Evolutionary conservation across 2,113 vertebrate genomes (phyloP).

Genomic region (Procavia capensis): DNA sequence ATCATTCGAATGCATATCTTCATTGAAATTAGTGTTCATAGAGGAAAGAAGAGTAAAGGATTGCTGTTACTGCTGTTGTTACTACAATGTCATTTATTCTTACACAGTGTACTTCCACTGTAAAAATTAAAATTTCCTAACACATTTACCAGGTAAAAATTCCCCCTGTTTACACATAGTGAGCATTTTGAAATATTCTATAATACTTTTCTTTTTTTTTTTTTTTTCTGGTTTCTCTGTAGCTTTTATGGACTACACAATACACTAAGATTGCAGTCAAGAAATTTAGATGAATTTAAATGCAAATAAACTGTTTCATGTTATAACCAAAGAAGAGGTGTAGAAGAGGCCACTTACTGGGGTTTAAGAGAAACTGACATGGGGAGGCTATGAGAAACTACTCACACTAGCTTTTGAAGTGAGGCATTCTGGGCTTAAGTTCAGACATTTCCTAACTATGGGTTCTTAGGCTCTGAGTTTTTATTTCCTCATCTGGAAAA

Average conservation of each 20-base stretch:
- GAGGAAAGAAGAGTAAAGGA: background rate
- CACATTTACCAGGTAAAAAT: background rate
- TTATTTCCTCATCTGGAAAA: constrained; percentile 35
- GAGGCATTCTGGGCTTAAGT: background rate
- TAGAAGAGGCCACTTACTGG: background rate
- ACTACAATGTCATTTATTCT: background rate
- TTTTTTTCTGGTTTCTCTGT: background rate
- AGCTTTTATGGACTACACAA: background rate
- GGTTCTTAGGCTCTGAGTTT: background rate
- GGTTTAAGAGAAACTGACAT: background rate
- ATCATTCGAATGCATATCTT: background rate
- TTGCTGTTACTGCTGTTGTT: background rate
- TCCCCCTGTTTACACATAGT: background rate
- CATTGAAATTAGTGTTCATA: background rate
- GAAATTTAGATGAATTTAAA: background rate
- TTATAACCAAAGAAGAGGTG: background rate
- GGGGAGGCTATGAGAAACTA: background rate
- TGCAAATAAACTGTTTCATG: background rate
- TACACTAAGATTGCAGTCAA: background rate
- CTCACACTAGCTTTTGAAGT: background rate
- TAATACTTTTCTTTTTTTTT: background rate
- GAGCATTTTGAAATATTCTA: background rate
- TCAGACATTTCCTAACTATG: background rate
- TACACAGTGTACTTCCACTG: background rate
- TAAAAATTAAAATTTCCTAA: background rate